Base-by-base conservation (phyloP, 2,797 vertebrate genomes). In the Darevskia mixta region DNA sequence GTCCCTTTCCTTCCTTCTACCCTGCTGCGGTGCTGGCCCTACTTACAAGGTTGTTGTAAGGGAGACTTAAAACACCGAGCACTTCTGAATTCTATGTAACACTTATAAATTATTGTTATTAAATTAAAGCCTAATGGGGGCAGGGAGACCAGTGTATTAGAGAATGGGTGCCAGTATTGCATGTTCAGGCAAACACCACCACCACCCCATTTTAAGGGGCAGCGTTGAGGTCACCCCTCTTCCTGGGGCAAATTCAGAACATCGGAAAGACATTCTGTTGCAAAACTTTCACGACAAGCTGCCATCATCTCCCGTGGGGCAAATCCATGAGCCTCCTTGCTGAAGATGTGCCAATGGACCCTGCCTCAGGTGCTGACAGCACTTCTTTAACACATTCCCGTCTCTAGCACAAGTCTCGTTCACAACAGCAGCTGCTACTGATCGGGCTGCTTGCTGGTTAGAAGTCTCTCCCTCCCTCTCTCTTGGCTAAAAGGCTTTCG, bases 341-440 rank as follows among this genome's bases (percentile, higher is more conserved):
- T 85, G 93, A 93, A 94, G 92, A 93, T 86, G 88, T 92, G 90
- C 86, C 84, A 94, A 92, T 94, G 92, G 88, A 95, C 89, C 77
- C 88, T 71, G 95, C 95, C 93, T 93, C 92, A 91, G 92, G 96
- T 94, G 93, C 92, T 95, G 94, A 94, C 90, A 95, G 94, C 81
- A 1, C 93, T 95, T 92, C 91, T 90, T 95, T 95, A 94, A 94
- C 93, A 93, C 92, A 77, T 94, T 86, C 85, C 29, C 92, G 93
- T 88, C 89, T 94, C 88, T 86, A 91, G 86, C 90, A 93, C 93
- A 94, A 94, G 90, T 86, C 87, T 94, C 64, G 84, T 84, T 95
- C 93, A 91, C 91, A 93, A 76, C 91, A 96, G 67, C 90, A 94
- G 92, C 95, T 95, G 93, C 90, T 95, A 91, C 92, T 71, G 86